A percentile compares a stretch with the other conserved stretches of the same genome.
phyloP scores from a whole-genome alignment of 1,140 invertebrate species.

The Plectrocnemia conspersa region DNA sequence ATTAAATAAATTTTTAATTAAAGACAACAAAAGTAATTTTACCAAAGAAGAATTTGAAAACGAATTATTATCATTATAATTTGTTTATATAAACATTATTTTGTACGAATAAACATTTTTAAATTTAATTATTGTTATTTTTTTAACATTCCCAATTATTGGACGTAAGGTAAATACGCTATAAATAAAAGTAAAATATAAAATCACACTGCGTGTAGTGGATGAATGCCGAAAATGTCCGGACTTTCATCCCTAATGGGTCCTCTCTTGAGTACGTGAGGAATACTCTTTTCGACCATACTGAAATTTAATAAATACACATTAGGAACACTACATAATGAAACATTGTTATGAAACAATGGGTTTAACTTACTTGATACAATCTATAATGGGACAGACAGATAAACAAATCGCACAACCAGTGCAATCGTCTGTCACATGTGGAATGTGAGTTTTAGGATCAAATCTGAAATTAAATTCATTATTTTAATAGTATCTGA shows the following conservation, averaged over 20 bases:
- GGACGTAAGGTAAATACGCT: background rate
- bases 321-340: too few species aligned
- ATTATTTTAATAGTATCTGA: background rate
- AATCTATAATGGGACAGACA: slow-evolving; percentile 97
- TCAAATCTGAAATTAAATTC: slow-evolving; percentile 62
- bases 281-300: slow-evolving; percentile 76
- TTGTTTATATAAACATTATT: background rate
- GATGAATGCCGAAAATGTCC: slow-evolving; percentile 40
- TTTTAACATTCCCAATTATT: background rate
- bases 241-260: slow-evolving; percentile 40
- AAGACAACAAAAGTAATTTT: slow-evolving; percentile 21
- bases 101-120: background rate
- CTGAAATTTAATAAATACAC: too few species aligned
- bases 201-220: slow-evolving; percentile 40
- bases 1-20: slow-evolving; percentile 23
- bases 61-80: background rate
- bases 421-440: slow-evolving; percentile 92
- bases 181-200: background rate
- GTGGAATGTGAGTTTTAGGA: slow-evolving; percentile 82
- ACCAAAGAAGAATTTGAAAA: slow-evolving; percentile 16
- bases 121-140: background rate
- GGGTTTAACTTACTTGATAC: slow-evolving; percentile 90
- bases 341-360: too few species aligned
- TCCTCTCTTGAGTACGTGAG: slow-evolving; percentile 74
- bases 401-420: slow-evolving; percentile 92